These are phyloP conservation scores for Galago senegalensis DNA, from an alignment of 2,797 vertebrate species.

Conservation along the genomic window DNA sequence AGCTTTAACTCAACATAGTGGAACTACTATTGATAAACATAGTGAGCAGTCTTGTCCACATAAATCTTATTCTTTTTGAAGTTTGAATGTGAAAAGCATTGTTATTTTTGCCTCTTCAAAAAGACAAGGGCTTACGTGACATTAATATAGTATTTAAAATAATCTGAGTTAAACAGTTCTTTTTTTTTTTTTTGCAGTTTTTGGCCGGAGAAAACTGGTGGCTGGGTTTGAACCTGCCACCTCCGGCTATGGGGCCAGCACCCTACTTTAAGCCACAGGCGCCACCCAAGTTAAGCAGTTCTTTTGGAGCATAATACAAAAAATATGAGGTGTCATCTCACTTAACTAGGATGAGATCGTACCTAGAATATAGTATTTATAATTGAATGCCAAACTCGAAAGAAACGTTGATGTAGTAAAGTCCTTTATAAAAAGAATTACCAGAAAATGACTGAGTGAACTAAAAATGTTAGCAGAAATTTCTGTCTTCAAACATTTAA, in stretches of 20 bases:
- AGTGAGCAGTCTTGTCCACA: not conserved
- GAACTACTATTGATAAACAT: not conserved
- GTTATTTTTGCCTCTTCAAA: not conserved
- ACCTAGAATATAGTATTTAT: not conserved
- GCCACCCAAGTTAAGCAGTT: no score
- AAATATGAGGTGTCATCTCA: not conserved
- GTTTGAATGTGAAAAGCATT: not conserved
- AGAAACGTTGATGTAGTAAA: not conserved
- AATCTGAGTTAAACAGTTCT: not conserved
- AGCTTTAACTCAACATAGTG: not conserved
- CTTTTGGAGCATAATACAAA: no score
- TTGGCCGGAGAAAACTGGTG: no score
- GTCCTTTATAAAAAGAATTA: not conserved
- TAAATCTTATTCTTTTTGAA: not conserved
- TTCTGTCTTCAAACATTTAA: conserved; percentile 16
- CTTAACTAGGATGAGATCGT: not conserved
- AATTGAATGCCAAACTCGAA: not conserved
- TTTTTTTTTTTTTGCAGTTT: no score
- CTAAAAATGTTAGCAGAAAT: not conserved
- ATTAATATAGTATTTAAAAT: not conserved
- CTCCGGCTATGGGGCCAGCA: no score
- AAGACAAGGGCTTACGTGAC: not conserved
- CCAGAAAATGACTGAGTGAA: conserved; percentile 7
- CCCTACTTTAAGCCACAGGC: no score
- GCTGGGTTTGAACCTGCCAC: no score